Base-by-base conservation (phyloP, 2,888 invertebrate species). In the Oscheius sp. region DNA sequence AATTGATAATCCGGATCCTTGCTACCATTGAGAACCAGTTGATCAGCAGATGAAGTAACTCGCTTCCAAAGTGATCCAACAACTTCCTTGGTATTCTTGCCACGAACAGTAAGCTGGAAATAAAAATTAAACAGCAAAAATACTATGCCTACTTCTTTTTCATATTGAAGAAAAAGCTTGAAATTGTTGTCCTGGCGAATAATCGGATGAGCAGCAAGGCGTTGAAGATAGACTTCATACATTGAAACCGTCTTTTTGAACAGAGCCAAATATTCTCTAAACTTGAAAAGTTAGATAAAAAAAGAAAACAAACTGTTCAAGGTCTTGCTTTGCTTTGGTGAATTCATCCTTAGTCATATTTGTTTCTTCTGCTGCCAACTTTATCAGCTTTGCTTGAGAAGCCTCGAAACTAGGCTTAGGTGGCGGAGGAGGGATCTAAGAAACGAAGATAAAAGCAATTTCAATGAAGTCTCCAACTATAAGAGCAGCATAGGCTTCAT, bases 231-330 rank as follows among this genome's bases (percentile, higher is more conserved):
- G 73, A 98, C 96, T 90, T 99, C 99, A 89, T 99, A 99, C 98
- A 99, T 99, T 0, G 99, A 99, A 29, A 99, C 99, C 0, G 99
- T 99, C 91, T 99, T 99, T 91, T 99, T 99, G 90, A 99, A 99
- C 1, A 97, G 97, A 0, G 99, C 99, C 85, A 99, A 91, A 89
- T 99, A 99, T 91, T 99, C 99, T 74, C 86, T 86, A 80, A 69
- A 56, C 3, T 35, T 35, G 35, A 35, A 6, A n/a, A 9, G 35
- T 35, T 3, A 43, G 45, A 18, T 6, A 3, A 43, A 25, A 12
- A 29, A 29, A 1, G 18, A 35, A 43, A 74, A 69, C 72, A 63
- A 18, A 86, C 86, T 88, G 87, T 96, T 99, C 99, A 35, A 99
- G 90, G 89, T 99, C 99, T 88, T 96, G 95, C 90, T 99, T 99